Base-by-base conservation (phyloP, 2,797 vertebrate genomes). In the Diplodus sargus region DNA sequence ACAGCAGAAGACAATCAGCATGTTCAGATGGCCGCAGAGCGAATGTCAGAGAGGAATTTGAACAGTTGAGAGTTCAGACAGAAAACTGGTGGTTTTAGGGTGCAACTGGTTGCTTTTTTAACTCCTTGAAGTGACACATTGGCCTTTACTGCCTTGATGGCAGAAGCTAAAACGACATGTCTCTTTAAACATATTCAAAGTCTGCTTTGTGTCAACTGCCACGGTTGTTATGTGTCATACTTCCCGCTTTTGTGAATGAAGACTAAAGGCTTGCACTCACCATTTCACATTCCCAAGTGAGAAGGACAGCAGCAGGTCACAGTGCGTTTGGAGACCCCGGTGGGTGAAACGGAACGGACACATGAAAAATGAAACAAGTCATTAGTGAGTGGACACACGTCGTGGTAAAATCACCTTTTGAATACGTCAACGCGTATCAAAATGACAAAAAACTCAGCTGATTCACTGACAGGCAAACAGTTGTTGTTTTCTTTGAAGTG, bases 231-330 rank as follows among this genome's bases (percentile, higher is more conserved):
- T 34, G 63, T 56, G 42, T 79, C 25, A 57, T 1, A 45, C 53
- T 75, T 81, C 49, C n/a, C 22, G 2, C 28, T 69, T 66, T 49
- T 63, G 67, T 86, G 71, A 85, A 79, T 76, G 34, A 70, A 77
- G 5, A 4, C 28, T 28, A 28, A 28, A 28, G 28, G n/a, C 70
- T 30, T 43, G 76, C 54, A 93, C 93, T 94, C 89, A 94, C 93
- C 92, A 57, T 79, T 69, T 74, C 67, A 86, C 56, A 66, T 47
- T 71, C 71, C 81, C 39, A 39, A 39, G 39, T 39, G 39, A 39
- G 10, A 8, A 20, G 2, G 82, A 60, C 43, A n/a, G 78, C 72
- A 70, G 77, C 86, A 48, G 79, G 82, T 80, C 86, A 60, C 64
- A 3, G 61, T 11, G 79, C 7, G 74, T 61, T 54, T 34, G 51